Evolutionary conservation across 2,113 vertebrate genomes (phyloP), one percentile per base, ranked within the genome.

Genomic region (Chaenocephalus aceratus): DNA sequence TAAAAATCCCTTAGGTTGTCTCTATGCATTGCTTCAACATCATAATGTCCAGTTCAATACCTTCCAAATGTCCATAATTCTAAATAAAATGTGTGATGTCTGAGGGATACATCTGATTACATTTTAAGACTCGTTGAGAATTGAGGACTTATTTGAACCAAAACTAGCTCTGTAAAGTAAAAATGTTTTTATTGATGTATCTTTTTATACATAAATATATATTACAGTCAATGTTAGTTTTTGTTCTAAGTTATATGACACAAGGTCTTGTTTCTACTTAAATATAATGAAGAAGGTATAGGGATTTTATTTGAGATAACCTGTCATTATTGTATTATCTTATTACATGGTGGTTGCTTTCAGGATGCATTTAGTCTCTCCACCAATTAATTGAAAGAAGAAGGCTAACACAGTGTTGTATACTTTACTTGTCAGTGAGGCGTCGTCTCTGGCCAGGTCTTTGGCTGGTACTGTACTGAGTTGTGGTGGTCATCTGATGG

Each of bases 401-500:
- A 46, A 75, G 36, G 36, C 36, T 36, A 36, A 56, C 52, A 83
- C 21, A 14, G 36, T 49, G 16, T 41, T 78, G 80, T 66, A 75
- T 36, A 44, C 74, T 72, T 71, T 72, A 51, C 18, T 68, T 59
- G 63, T 81, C 56, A 51, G 54, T 57, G 9, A 63, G 66, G 73
- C 57, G 80, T 84, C 68, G 60, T 65, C 63, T 14, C 34, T 56
- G 36, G 78, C 63, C 67, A 21, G 30, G 67, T 74, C 21, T n/a
- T 44, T 30, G 16, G 21, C 75, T 76, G 2, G 7, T 12, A 36
- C 23, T 52, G 23, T 75, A 36, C 48, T 62, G 16, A 57, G 16
- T 45, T 73, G 64, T 66, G 71, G 69, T 71, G 77, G 65, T 86
- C 12, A 54, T 10, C 72, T 60, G 67, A 54, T 51, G 51, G 61